Evolutionary conservation across 2,113 vertebrate genomes (phyloP).

Genomic region (Aviceda subcristata): DNA sequence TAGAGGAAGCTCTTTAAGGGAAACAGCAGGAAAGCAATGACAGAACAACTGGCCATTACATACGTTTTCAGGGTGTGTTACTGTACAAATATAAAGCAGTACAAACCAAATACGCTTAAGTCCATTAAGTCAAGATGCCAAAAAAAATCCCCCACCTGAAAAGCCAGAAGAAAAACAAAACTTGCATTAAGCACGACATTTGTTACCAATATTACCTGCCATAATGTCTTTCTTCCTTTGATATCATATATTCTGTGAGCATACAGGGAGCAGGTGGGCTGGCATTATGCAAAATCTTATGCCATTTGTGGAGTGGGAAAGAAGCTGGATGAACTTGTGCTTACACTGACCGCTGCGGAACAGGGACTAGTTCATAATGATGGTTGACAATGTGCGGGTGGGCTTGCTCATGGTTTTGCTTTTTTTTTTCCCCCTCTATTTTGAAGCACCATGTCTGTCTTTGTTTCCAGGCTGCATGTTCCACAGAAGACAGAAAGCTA

Average conservation of each 20-base stretch:
- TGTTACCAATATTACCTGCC: not conserved
- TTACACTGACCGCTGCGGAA: not conserved
- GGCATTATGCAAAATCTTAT: not conserved
- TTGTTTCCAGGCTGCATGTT: not conserved
- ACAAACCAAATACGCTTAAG: not conserved
- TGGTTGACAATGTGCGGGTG: fast-evolving
- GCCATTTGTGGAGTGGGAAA: not conserved
- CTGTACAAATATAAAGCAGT: not conserved
- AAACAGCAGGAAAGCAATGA: not conserved
- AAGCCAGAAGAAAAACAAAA: not conserved
- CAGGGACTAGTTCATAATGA: no score
- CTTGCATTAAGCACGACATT: not conserved
- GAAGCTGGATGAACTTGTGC: not conserved
- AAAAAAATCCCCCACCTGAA: not conserved
- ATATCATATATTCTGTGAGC: not conserved
- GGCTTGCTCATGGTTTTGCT: fast-evolving
- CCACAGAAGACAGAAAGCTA: not conserved
- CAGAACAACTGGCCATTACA: not conserved
- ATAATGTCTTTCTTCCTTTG: not conserved
- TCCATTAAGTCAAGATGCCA: not conserved
- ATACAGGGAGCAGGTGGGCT: not conserved
- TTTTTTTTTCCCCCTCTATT: not conserved
- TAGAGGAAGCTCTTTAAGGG: not conserved
- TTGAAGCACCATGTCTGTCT: not conserved
- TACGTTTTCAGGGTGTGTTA: not conserved